These are phyloP conservation scores for Pomatorhinus ruficollis DNA, from an alignment of 2,113 vertebrate species.

Conservation along the genomic window DNA sequence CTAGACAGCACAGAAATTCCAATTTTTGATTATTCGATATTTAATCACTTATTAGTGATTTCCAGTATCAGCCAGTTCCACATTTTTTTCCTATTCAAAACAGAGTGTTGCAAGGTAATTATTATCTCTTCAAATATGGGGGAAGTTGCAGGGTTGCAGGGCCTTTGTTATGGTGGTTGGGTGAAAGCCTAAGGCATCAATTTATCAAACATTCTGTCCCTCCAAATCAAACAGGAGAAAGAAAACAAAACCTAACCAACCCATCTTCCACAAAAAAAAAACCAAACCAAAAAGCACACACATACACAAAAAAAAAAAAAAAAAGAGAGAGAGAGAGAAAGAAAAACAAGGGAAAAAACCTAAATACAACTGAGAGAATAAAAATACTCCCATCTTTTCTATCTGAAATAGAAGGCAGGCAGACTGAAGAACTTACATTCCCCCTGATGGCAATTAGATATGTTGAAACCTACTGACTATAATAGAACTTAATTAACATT, in stretches of 20 bases:
- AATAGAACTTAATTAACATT: neutral
- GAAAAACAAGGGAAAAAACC: neutral
- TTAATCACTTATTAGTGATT: neutral
- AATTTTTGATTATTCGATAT: neutral
- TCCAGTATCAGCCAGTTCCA: neutral
- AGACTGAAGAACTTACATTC: neutral
- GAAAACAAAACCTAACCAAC: neutral
- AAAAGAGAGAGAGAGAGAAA: neutral
- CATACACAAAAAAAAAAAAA: neutral
- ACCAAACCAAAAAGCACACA: too few relatives aligned
- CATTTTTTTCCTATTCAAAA: neutral
- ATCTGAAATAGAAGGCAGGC: neutral
- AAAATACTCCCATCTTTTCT: neutral
- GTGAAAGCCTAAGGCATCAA: neutral
- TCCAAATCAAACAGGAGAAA: neutral
- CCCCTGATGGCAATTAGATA: neutral
- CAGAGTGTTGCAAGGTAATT: neutral
- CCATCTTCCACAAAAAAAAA: fast-evolving
- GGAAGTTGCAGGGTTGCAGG: fast-evolving
- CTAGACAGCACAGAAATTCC: neutral
- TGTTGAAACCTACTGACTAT: neutral
- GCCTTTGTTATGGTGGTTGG: fast-evolving
- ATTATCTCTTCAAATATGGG: neutral
- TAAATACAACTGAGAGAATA: neutral
- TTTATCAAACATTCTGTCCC: neutral